Percentiles rank a stretch among this genome's conserved stretches.
Conservation (phyloP, 1,140 invertebrate genomes). For the Venustaconcha ellipsiformis region DNA sequence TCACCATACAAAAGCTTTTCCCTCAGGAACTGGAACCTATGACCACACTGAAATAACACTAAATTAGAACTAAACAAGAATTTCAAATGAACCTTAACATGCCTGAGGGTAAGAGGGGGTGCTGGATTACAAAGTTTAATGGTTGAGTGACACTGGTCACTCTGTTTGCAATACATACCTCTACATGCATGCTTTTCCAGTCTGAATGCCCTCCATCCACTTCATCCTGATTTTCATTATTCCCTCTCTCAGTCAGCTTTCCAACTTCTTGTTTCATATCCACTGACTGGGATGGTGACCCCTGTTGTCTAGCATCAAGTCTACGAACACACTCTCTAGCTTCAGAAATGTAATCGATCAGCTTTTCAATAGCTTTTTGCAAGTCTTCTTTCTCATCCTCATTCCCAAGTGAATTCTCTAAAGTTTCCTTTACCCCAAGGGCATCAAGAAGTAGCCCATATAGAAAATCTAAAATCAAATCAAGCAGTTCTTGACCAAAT, state of each 20-base stretch:
- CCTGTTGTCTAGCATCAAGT: background rate
- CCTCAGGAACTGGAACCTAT: too few species aligned
- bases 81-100: too few species aligned
- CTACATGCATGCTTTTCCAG: constrained; percentile 23
- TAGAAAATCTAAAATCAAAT: constrained; percentile 50
- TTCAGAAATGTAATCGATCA: constrained; percentile 45
- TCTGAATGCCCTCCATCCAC: background rate
- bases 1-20: too few species aligned
- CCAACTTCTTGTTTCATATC: too few species aligned
- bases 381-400: constrained; percentile 32
- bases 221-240: too few species aligned
- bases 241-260: too few species aligned
- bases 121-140: too few species aligned
- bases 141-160: too few species aligned
- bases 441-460: constrained; percentile 50
- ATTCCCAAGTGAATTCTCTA: constrained; percentile 11
- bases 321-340: constrained; percentile 34
- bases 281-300: too few species aligned
- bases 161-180: constrained; percentile 7
- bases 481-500: constrained; percentile 47
- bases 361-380: constrained; percentile 35
- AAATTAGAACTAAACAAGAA: too few species aligned
- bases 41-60: too few species aligned
- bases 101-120: too few species aligned
- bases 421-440: constrained; percentile 13